Conservation (phyloP, 2,113 vertebrate genomes). For the Pipra filicauda region DNA sequence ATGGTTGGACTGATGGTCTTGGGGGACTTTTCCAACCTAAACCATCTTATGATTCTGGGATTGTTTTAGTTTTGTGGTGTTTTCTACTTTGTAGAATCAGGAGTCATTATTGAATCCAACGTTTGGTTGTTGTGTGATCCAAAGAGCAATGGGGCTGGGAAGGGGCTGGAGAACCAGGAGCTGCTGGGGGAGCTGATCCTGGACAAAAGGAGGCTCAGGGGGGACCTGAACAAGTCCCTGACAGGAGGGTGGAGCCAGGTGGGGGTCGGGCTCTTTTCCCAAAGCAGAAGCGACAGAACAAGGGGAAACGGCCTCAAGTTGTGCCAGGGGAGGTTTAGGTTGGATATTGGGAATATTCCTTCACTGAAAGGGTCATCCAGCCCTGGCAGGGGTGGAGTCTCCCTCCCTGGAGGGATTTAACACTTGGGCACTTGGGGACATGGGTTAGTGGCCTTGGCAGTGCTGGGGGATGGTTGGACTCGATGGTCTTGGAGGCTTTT, state of each 20-base stretch:
- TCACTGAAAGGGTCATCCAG: background rate
- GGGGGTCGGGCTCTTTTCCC: background rate
- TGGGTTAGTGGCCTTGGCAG: background rate
- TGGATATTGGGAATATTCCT: background rate
- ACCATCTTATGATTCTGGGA: background rate
- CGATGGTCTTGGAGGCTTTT: background rate
- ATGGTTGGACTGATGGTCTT: background rate
- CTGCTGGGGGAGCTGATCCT: background rate
- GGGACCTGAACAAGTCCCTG: background rate
- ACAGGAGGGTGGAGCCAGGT: background rate
- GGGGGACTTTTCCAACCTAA: background rate
- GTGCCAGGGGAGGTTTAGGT: background rate
- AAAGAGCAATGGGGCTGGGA: background rate
- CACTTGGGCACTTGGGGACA: background rate
- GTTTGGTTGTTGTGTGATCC: background rate
- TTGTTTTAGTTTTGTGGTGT: background rate
- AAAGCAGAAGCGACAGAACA: background rate
- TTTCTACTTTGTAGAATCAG: background rate
- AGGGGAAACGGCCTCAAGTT: background rate
- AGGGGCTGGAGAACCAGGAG: background rate
- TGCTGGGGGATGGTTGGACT: background rate
- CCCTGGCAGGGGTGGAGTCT: background rate
- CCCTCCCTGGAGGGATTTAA: background rate
- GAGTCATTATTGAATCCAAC: fast-evolving
- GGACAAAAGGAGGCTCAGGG: background rate